phyloP scores from a whole-genome alignment of 2,888 invertebrate species.

The Agonopterix arenella region DNA sequence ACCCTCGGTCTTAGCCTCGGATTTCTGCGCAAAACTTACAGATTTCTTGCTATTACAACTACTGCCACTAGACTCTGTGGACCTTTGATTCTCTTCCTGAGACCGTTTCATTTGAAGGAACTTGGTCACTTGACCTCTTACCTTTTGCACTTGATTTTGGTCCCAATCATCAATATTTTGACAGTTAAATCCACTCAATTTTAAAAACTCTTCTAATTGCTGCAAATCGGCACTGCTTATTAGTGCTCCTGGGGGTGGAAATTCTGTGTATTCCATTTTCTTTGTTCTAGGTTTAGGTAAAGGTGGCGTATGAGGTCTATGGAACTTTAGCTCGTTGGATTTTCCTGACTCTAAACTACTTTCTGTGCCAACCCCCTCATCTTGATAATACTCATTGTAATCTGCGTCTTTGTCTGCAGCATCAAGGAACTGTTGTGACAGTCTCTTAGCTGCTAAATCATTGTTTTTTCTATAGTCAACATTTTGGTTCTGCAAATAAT shows the following conservation, averaged over 20 bases:
- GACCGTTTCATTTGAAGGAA: slow-evolving; percentile 83
- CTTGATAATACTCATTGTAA: slow-evolving; percentile 73
- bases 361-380: slow-evolving; percentile 80
- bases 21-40: slow-evolving; percentile 85
- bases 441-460: slow-evolving; percentile 68
- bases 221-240: slow-evolving; percentile 80
- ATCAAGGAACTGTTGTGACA: slow-evolving; percentile 71
- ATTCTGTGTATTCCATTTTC: slow-evolving; percentile 67
- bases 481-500: slow-evolving; percentile 76
- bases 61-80: slow-evolving; percentile 76
- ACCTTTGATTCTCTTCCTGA: slow-evolving; percentile 79
- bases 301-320: slow-evolving; percentile 71
- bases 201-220: slow-evolving; percentile 83
- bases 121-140: slow-evolving; percentile 83
- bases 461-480: slow-evolving; percentile 70
- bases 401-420: slow-evolving; percentile 74
- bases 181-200: slow-evolving; percentile 82
- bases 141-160: slow-evolving; percentile 82
- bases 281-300: slow-evolving; percentile 68
- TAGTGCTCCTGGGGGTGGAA: slow-evolving; percentile 66
- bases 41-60: slow-evolving; percentile 82
- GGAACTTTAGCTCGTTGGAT: slow-evolving; percentile 68
- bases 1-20: slow-evolving; percentile 49
- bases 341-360: slow-evolving; percentile 78
- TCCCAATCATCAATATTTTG: slow-evolving; percentile 82